Base-by-base conservation (phyloP, 2,113 vertebrate species). In the Arothron firmamentum region DNA sequence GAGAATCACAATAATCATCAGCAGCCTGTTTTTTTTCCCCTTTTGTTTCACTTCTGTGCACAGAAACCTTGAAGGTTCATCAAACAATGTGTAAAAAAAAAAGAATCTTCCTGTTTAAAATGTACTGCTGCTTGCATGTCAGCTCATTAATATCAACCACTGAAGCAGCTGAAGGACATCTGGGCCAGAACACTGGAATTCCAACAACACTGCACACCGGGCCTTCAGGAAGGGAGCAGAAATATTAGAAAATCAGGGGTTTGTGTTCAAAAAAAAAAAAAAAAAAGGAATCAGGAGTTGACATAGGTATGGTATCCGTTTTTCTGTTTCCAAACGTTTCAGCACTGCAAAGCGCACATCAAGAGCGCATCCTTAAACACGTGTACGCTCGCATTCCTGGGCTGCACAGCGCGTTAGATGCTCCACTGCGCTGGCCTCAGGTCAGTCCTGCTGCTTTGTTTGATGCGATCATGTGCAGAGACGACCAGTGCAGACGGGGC, bases 401-500 rank as follows among this genome's bases (percentile, higher is more conserved):
- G 42, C 64, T 55, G 21, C 43, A 25, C 52, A 57, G 43, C 59
- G 16, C 28, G 51, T 13, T 56, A 6, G 59, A 74, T 16, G 78
- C 68, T 74, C 50, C 56, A 55, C 62, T 77, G 58, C 64, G 62
- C 55, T 51, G 51, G 62, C 77, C 74, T 62, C 19, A 10, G 72
- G 79, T 67, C 56, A 69, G 43, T 54, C 42, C 23, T 38, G 15
- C 63, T 38, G 57, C 67, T 78, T 75, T 76, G 59, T 68, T 62
- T 41, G 59, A 38, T 6, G 34, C 2, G 19, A 56, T 74, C 82
- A 71, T 62, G 66, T 84, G 70, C 16, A 41, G 13, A 54, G 49
- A 66, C 13, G 19, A 55, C 42, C 55, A 55, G 34, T 0, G n/a
- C 48, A 21, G 53, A 8, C 19, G 3, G 34, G 25, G 12, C 47